phyloP scores from a whole-genome alignment of 2,888 invertebrate genomes.

The Ectropis crepuscularia region DNA sequence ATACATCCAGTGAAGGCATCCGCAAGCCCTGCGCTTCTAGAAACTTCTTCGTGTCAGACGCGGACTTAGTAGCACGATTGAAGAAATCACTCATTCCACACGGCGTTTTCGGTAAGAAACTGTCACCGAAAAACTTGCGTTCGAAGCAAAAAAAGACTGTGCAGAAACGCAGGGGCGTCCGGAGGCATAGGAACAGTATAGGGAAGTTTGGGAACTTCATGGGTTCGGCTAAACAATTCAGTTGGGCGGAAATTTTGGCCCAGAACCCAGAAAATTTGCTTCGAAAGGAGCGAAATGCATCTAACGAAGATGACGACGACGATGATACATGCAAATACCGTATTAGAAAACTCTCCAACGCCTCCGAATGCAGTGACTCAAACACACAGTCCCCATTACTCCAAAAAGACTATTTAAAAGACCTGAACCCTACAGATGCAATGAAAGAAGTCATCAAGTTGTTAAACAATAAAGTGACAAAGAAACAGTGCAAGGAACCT shows the following conservation, averaged over 20 bases:
- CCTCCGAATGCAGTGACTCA: slow-evolving; percentile 68
- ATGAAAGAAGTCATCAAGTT: slow-evolving; percentile 88
- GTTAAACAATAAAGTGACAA: slow-evolving; percentile 82
- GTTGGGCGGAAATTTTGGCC: slow-evolving; percentile 88
- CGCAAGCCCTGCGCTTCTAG: slow-evolving; percentile 76
- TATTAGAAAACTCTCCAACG: slow-evolving; percentile 73
- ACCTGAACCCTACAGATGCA: slow-evolving; percentile 88
- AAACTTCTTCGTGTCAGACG: slow-evolving; percentile 80
- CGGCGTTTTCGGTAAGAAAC: slow-evolving; percentile 76
- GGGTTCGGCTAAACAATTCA: slow-evolving; percentile 84
- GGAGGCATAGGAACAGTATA: slow-evolving; percentile 72
- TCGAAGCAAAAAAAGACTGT: slow-evolving; percentile 80
- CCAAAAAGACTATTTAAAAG: slow-evolving; percentile 77
- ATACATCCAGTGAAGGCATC: slow-evolving; percentile 75
- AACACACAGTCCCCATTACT: slow-evolving; percentile 66
- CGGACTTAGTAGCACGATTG: slow-evolving; percentile 74
- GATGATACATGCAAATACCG: slow-evolving; percentile 75
- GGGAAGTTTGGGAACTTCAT: slow-evolving; percentile 82
- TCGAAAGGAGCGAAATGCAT: slow-evolving; percentile 73
- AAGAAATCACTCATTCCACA: slow-evolving; percentile 81
- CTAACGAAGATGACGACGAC: slow-evolving; percentile 54
- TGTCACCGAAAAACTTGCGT: slow-evolving; percentile 87
- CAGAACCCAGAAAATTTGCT: slow-evolving; percentile 87
- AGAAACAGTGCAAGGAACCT: slow-evolving; percentile 59
- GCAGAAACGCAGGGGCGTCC: slow-evolving; percentile 74